Base-by-base conservation (phyloP, 2,797 vertebrate species). In the Macropodus opercularis region DNA sequence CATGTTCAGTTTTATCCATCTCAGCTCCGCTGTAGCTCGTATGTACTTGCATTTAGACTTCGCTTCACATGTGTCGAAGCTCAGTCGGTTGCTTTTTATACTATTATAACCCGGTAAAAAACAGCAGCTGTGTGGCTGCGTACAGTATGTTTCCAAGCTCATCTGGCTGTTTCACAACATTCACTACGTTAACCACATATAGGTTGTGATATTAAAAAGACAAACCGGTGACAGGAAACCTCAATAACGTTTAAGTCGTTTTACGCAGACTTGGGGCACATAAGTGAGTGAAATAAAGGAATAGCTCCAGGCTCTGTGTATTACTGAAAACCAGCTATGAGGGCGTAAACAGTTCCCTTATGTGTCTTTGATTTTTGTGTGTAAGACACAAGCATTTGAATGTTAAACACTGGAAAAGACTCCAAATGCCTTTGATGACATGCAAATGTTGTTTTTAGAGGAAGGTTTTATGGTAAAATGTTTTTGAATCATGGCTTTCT, bases 351-450 rank as follows among this genome's bases (percentile, higher is more conserved):
- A 18, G 48, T 26, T 29, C 7, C 22, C n/a, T n/a, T n/a, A 50
- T 24, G 24, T 53, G 27, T 47, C 58, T 31, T 69, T 72, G 59
- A 79, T 52, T 72, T 69, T 44, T 41, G 34, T 53, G 38, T 65
- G 29, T 44, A 47, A 41, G 17, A 31, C n/a, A 4, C 18, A 57
- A 52, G 46, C 12, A 39, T 62, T 54, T 70, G 5, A 68, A 65
- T 38, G 31, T 54, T 23, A 73, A 63, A 19, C 46, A 55, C 18
- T 36, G 60, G 38, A 69, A 71, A 65, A 42, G 14, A 34, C 41
- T 54, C 19, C 13, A 55, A 63, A 61, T 24, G 34, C 47, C 29
- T 22, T 17, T 23, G 34, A 66, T 39, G 42, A 43, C 26, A 59
- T 52, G 24, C 12, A 53, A 72, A 56, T 41, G n/a, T 57, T 23